A percentile compares a stretch with the other conserved stretches of the same genome.
These are phyloP conservation scores for Glyptemys insculpta DNA, from an alignment of 2,797 vertebrate species.

Conservation along the genomic window DNA sequence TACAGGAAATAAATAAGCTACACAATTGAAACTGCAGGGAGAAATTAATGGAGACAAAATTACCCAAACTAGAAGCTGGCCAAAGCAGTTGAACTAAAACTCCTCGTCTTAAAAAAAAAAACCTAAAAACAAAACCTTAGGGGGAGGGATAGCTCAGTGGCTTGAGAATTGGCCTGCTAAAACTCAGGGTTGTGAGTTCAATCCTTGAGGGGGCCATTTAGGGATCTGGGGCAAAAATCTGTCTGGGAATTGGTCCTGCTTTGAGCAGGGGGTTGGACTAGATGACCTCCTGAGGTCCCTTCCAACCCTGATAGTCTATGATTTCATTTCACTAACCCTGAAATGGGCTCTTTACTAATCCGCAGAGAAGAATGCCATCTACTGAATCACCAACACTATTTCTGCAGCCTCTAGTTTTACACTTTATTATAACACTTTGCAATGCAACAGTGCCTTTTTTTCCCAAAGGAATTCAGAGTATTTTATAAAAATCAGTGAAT, in stretches of 20 bases:
- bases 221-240: too few relatives aligned
- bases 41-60: neutral
- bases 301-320: too few relatives aligned
- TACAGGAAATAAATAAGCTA: neutral
- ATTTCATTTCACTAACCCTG: too few relatives aligned
- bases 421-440: neutral
- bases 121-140: neutral
- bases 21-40: neutral
- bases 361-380: neutral
- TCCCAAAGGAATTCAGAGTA: neutral
- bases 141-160: too few relatives aligned
- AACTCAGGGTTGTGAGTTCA: too few relatives aligned
- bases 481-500: neutral
- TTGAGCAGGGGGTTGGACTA: too few relatives aligned
- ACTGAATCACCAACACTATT: neutral
- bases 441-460: neutral
- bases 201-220: too few relatives aligned
- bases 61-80: neutral
- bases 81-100: neutral
- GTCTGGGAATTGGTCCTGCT: too few relatives aligned
- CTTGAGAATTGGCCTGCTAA: too few relatives aligned
- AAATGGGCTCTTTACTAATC: neutral
- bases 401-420: neutral
- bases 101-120: neutral
- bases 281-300: too few relatives aligned